Conservation (phyloP, 2,888 invertebrate genomes). For the Dorcus hopei region DNA sequence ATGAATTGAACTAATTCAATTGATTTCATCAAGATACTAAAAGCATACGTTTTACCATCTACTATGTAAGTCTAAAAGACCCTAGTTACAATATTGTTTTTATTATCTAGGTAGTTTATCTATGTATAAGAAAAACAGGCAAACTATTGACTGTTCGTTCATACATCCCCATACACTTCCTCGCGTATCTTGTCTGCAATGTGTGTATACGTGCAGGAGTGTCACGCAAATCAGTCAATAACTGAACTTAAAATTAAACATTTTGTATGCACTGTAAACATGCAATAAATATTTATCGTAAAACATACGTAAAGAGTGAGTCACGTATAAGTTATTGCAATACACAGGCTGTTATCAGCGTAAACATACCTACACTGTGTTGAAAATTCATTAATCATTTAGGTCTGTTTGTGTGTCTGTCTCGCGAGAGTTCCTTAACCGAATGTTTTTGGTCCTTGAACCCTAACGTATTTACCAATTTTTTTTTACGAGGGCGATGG, state of each 20-base stretch:
- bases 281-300: background rate
- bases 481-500: slow-evolving; percentile 3
- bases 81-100: no score
- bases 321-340: slow-evolving; percentile 11
- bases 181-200: no score
- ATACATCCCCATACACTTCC: no score
- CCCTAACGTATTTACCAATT: slow-evolving; percentile 16
- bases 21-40: no score
- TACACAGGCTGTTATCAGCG: slow-evolving; percentile 4
- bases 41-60: no score
- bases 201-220: no score
- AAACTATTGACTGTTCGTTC: no score
- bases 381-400: slow-evolving; percentile 15
- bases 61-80: no score
- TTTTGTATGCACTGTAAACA: background rate
- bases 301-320: slow-evolving; percentile 3
- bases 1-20: no score
- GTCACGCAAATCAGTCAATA: slow-evolving; percentile 3
- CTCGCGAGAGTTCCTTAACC: slow-evolving; percentile 18
- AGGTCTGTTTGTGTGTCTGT: slow-evolving; percentile 18
- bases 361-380: background rate
- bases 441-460: slow-evolving; percentile 21
- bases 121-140: no score
- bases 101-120: no score
- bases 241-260: background rate